phyloP scores from a whole-genome alignment of 2,797 vertebrate species.

The Mareca strepera region DNA sequence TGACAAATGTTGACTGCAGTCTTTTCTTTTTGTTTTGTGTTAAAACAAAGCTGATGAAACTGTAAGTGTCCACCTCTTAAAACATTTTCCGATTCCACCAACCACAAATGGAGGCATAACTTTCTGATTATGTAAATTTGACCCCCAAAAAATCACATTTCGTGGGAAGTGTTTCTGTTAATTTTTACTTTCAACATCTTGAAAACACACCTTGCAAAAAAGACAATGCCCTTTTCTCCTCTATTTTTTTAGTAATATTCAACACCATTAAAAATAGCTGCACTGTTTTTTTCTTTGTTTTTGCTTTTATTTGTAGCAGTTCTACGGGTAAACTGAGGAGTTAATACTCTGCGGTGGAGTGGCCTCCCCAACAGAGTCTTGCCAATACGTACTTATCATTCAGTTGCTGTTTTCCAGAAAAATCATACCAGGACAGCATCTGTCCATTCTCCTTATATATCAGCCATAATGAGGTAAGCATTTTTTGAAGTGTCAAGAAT shows the following conservation, averaged over 20 bases:
- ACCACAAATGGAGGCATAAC: not conserved
- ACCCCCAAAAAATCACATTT: not conserved
- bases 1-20: not conserved
- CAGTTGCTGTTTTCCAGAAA: not conserved
- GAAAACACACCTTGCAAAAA: not conserved
- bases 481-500: not conserved
- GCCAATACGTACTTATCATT: not conserved
- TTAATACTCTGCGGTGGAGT: not conserved
- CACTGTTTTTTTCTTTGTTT: not conserved
- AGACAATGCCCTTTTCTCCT: not conserved
- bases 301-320: not conserved
- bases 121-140: not conserved
- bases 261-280: not conserved
- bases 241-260: not conserved
- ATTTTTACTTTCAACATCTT: not conserved
- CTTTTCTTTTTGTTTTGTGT: not conserved
- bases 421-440: not conserved
- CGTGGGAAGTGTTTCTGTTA: not conserved
- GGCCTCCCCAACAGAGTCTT: not conserved
- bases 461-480: not conserved
- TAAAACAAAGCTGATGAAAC: not conserved
- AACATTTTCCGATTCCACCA: not conserved
- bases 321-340: not conserved
- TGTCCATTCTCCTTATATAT: not conserved
- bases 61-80: not conserved